Percentiles rank a stretch among this genome's conserved stretches.
Evolutionary conservation across 2,113 vertebrate genomes (phyloP).

Genomic region (Athene cunicularia): DNA sequence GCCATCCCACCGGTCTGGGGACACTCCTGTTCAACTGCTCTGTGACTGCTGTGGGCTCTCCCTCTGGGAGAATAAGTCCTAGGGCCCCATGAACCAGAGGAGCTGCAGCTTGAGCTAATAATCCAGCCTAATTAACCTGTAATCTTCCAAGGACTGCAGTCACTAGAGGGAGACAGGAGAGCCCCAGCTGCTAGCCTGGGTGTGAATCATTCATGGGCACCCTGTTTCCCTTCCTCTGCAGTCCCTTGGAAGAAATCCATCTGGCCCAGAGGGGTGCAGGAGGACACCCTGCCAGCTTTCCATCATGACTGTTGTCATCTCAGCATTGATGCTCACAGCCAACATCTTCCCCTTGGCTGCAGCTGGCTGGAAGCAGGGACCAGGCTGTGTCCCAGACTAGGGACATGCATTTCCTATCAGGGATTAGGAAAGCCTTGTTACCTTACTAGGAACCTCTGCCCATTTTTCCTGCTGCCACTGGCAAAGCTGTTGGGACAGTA

Average conservation of each 20-base stretch:
- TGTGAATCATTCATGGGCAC: not conserved
- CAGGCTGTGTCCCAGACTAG: not conserved
- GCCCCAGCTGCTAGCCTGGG: not conserved
- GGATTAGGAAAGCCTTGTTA: not conserved
- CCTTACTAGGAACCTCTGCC: not conserved
- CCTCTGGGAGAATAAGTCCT: not conserved
- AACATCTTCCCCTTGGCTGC: not conserved
- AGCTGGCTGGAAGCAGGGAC: not conserved
- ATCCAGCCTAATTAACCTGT: not conserved
- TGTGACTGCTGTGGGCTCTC: not conserved
- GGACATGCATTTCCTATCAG: not conserved
- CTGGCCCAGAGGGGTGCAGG: not conserved
- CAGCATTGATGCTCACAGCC: not conserved
- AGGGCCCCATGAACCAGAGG: not conserved
- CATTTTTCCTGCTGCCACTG: slow-evolving; percentile 1
- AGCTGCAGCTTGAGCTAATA: not conserved
- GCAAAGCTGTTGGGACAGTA: not conserved
- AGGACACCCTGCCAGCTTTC: not conserved
- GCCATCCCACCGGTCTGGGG: not conserved
- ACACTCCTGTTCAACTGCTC: not conserved
- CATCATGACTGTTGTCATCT: not conserved
- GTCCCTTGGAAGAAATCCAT: not conserved
- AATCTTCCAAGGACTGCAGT: not conserved
- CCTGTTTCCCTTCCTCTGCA: not conserved
- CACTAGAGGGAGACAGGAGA: slow-evolving; percentile 2